A percentile compares a stretch with the other conserved stretches of the same genome.
These are phyloP conservation scores for Pterostichus madidus DNA, from an alignment of 2,888 invertebrate genomes.

Conservation along the genomic window DNA sequence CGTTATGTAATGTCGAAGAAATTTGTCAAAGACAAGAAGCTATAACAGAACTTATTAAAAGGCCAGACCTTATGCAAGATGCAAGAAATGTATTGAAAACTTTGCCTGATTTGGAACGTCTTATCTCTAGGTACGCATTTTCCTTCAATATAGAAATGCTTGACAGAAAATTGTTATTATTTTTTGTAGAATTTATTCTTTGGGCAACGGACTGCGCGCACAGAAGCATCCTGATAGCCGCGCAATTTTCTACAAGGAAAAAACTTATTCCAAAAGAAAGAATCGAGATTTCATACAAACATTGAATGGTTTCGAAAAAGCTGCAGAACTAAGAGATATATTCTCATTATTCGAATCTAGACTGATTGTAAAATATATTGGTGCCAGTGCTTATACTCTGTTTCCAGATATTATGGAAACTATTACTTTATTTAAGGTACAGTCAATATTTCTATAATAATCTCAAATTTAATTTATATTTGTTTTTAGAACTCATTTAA, in stretches of 20 bases:
- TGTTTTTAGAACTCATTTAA: constrained; percentile 89
- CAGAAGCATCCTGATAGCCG: constrained; percentile 94
- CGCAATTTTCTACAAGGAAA: constrained; percentile 95
- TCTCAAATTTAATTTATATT: constrained; percentile 11
- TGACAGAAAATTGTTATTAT: constrained; percentile 68
- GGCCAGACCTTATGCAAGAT: constrained; percentile 83
- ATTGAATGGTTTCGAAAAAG: constrained; percentile 89
- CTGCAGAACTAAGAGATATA: constrained; percentile 71
- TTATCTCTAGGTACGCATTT: constrained; percentile 88
- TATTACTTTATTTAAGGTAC: constrained; percentile 90
- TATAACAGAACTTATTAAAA: constrained; percentile 85
- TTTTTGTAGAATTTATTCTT: constrained; percentile 88
- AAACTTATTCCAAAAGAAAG: constrained; percentile 92
- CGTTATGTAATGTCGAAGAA: constrained; percentile 87
- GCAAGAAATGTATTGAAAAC: constrained; percentile 84
- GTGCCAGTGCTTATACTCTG: constrained; percentile 80
- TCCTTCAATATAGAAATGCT: constrained; percentile 2
- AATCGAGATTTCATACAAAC: constrained; percentile 92
- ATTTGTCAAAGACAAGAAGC: constrained; percentile 92
- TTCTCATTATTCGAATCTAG: constrained; percentile 12
- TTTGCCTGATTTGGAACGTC: constrained; percentile 95
- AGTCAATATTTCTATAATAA: constrained; percentile 2
- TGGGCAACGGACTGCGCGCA: constrained; percentile 89
- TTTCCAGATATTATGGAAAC: constrained; percentile 87
- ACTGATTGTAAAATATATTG: constrained; percentile 45